Percentiles rank a stretch among this genome's conserved stretches.
Conservation (phyloP, 2,797 vertebrate genomes). For the Sitta carolinensis region DNA sequence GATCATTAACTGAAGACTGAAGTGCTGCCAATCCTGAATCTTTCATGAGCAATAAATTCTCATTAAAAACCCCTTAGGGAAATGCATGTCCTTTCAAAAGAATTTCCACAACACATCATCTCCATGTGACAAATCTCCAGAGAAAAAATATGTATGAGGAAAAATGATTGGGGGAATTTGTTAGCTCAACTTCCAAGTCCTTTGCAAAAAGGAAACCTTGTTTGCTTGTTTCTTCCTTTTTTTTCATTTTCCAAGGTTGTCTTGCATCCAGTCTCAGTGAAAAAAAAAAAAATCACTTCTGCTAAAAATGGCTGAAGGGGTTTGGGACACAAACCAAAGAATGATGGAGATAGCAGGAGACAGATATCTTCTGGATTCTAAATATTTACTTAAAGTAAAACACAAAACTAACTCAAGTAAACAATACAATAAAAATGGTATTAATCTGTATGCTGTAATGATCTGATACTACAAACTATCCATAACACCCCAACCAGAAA, state of each 20-base stretch:
- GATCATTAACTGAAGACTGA: slow-evolving; percentile 56
- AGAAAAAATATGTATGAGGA: not conserved
- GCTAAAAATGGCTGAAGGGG: not conserved
- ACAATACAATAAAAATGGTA: not conserved
- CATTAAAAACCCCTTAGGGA: slow-evolving; percentile 58
- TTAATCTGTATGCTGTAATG: not conserved
- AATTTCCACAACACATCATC: slow-evolving; percentile 32
- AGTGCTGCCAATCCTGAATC: slow-evolving; percentile 62
- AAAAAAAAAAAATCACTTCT: not conserved
- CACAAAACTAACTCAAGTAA: not conserved
- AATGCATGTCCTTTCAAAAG: slow-evolving; percentile 43
- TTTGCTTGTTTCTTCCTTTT: not conserved
- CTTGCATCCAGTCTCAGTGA: not conserved
- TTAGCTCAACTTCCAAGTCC: slow-evolving; percentile 10
- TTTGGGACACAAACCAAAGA: not conserved
- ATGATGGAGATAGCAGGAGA: not conserved
- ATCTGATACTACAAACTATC: not conserved
- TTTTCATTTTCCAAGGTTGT: not conserved
- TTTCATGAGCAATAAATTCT: slow-evolving; percentile 62
- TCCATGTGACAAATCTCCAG: slow-evolving; percentile 22
- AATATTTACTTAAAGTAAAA: not conserved
- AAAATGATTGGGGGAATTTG: not conserved
- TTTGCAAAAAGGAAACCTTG: not conserved
- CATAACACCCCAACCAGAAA: not conserved
- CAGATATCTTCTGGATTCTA: not conserved